A percentile compares a stretch with the other conserved stretches of the same genome.
These are phyloP conservation scores for Zaprionus kolodkinae DNA, from an alignment of 1,140 invertebrate species.

Conservation along the genomic window DNA sequence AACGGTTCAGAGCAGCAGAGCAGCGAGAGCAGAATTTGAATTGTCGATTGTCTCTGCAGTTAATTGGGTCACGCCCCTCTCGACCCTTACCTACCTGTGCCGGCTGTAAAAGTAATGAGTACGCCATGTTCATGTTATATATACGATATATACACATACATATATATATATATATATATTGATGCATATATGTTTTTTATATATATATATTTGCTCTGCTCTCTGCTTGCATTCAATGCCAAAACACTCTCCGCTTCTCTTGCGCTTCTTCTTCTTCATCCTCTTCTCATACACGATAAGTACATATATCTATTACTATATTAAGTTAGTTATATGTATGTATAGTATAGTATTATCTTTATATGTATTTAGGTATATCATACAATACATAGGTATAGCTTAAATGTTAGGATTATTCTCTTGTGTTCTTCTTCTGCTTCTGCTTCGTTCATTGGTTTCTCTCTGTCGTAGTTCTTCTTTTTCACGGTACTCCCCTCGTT, in stretches of 20 bases:
- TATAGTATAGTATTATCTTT: slow-evolving; percentile 26
- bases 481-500: slow-evolving; percentile 33
- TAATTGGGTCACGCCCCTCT: slow-evolving; percentile 70
- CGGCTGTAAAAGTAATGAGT: slow-evolving; percentile 63
- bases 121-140: slow-evolving; percentile 61
- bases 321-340: slow-evolving; percentile 48
- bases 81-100: slow-evolving; percentile 46
- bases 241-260: slow-evolving; percentile 66
- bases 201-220: slow-evolving; percentile 69
- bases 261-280: slow-evolving; percentile 19
- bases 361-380: slow-evolving; percentile 51
- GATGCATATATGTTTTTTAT: slow-evolving; percentile 59
- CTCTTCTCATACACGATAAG: slow-evolving; percentile 49
- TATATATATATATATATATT: slow-evolving; percentile 70
- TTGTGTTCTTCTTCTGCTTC: slow-evolving; percentile 18
- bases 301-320: slow-evolving; percentile 74
- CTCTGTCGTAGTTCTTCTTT: slow-evolving; percentile 15
- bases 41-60: slow-evolving; percentile 40
- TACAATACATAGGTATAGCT: slow-evolving; percentile 74
- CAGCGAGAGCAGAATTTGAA: slow-evolving; percentile 34
- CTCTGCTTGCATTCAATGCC: slow-evolving; percentile 62
- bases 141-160: slow-evolving; percentile 64
- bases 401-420: slow-evolving; percentile 63
- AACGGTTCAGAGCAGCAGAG: slow-evolving; percentile 59
- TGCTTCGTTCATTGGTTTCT: slow-evolving; percentile 27